Conservation (phyloP, 2,797 vertebrate genomes). For the Smutsia temminckii region DNA sequence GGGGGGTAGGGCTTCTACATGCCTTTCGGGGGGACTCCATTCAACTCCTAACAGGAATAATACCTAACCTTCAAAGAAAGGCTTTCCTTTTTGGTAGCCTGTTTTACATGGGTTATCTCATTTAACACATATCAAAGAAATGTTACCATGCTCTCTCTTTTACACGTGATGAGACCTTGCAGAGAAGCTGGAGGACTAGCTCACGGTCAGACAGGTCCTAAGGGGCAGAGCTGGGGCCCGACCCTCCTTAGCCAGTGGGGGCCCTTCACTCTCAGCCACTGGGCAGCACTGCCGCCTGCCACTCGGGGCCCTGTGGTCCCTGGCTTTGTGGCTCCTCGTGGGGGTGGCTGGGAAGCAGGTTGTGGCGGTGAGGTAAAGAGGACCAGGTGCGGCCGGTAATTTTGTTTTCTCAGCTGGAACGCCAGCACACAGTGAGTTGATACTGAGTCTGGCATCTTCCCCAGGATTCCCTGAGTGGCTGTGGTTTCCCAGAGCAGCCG, state of each 20-base stretch:
- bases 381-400: background rate
- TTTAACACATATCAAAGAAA: background rate
- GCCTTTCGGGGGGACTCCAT: background rate
- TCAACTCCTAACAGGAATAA: background rate
- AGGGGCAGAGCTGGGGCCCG: background rate
- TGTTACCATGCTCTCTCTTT: background rate
- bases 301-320: background rate
- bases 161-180: rapidly evolving
- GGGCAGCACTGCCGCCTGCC: background rate
- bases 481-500: slow-evolving; percentile 50
- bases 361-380: slow-evolving; percentile 10
- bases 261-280: background rate
- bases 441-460: slow-evolving; percentile 61
- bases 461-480: background rate
- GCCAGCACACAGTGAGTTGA: slow-evolving; percentile 56
- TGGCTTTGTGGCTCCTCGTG: background rate
- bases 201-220: background rate
- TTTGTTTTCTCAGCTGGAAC: slow-evolving; percentile 77
- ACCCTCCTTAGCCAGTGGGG: background rate
- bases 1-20: background rate
- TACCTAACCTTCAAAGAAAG: background rate
- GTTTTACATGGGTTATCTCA: background rate
- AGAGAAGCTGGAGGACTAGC: background rate
- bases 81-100: background rate
- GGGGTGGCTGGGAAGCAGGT: slow-evolving; percentile 40